phyloP scores from a whole-genome alignment of 1,140 invertebrate genomes.

The Hyles vespertilio region DNA sequence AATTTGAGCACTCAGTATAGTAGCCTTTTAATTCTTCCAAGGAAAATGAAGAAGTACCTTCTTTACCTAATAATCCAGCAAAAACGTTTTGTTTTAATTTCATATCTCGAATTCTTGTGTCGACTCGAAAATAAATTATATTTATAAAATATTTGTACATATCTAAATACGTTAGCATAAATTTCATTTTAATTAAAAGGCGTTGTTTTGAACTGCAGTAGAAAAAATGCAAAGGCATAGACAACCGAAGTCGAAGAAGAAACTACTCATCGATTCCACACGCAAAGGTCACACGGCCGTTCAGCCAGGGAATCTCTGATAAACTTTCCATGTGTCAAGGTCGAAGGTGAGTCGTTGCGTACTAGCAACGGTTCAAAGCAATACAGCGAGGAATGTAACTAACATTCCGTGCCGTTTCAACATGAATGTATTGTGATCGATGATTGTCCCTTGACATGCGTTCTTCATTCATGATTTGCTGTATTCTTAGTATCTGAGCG shows the following conservation, averaged over 20 bases:
- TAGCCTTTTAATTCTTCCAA: no score
- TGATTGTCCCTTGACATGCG: no score
- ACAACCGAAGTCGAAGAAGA: background rate
- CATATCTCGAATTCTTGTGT: no score
- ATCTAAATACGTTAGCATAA: no score
- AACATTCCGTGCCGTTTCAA: constrained; percentile 1
- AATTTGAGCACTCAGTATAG: no score
- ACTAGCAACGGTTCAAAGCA: background rate
- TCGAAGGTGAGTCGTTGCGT: constrained; percentile 4
- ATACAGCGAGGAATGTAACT: constrained; percentile 1
- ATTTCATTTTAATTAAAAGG: no score
- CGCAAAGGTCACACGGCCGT: constrained; percentile 4
- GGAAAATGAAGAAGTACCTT: no score
- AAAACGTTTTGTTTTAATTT: no score
- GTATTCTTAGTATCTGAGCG: background rate
- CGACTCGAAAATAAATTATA: no score
- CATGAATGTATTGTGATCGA: constrained; percentile 7
- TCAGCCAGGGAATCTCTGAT: constrained; percentile 7
- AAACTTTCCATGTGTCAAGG: constrained; percentile 19
- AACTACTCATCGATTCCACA: constrained; percentile 1
- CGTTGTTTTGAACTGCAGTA: no score
- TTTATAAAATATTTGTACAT: no score
- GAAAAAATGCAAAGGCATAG: background rate
- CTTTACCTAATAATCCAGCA: no score
- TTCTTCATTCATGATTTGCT: background rate